A percentile compares a stretch with the other conserved stretches of the same genome.
phyloP scores from a whole-genome alignment of 1,140 invertebrate species.

The Nasonia longicornis region DNA sequence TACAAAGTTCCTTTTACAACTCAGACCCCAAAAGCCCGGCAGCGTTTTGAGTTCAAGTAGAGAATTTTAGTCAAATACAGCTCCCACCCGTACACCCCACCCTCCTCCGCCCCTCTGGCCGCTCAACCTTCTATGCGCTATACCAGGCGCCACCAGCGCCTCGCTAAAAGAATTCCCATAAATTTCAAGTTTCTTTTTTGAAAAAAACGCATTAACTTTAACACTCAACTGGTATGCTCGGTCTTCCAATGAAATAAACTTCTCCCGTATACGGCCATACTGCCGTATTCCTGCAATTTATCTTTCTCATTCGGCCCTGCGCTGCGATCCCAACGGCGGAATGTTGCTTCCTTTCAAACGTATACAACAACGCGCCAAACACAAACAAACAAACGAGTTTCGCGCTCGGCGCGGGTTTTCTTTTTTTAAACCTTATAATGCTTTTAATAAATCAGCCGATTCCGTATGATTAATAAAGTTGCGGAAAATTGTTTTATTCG shows the following conservation, averaged over 20 bases:
- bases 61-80: constrained; percentile 49
- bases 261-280: neutral
- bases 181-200: constrained; percentile 30
- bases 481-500: constrained; percentile 5
- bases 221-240: constrained; percentile 18
- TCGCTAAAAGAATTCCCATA: constrained; percentile 45
- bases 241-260: constrained; percentile 18
- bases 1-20: constrained; percentile 47
- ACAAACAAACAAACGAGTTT: neutral
- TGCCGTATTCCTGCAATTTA: neutral
- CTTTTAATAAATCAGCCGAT: too few species aligned
- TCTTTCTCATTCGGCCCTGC: neutral
- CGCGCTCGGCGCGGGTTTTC: too few species aligned
- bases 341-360: neutral
- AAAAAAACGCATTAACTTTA: constrained; percentile 27
- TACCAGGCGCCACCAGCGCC: neutral
- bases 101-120: too few species aligned
- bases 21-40: constrained; percentile 37
- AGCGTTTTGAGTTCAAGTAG: constrained; percentile 44
- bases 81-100: neutral
- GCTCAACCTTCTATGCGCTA: neutral
- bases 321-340: neutral
- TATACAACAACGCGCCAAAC: neutral
- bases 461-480: neutral
- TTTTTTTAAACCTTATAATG: neutral